A percentile compares a stretch with the other conserved stretches of the same genome.
Conservation (phyloP, 2,797 vertebrate species). For the Antrozous pallidus region DNA sequence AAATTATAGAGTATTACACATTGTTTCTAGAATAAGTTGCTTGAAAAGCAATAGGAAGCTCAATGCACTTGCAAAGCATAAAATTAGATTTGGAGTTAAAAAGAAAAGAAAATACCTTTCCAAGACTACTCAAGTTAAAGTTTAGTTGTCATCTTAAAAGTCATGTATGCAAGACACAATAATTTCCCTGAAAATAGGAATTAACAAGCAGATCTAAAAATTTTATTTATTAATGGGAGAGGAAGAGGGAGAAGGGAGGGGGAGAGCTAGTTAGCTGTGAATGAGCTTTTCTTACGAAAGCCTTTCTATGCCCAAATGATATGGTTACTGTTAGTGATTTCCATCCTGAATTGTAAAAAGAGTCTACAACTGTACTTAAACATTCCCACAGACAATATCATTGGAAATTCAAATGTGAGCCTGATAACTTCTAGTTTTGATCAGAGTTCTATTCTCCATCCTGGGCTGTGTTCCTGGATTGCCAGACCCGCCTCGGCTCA, state of each 20-base stretch:
- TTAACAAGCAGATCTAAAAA: background rate
- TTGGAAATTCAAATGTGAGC: background rate
- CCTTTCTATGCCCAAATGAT: background rate
- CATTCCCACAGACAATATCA: background rate
- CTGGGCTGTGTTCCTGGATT: background rate
- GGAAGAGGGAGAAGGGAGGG: no score
- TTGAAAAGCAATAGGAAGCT: slow-evolving; percentile 15
- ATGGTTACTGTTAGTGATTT: background rate
- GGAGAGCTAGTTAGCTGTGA: no score
- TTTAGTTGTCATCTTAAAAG: background rate
- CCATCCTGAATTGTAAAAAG: background rate
- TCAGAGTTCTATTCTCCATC: background rate
- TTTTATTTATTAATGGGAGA: background rate
- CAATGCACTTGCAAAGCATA: background rate
- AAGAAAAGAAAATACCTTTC: background rate
- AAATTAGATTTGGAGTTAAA: slow-evolving; percentile 14
- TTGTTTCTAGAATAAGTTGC: background rate
- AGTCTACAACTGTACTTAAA: background rate
- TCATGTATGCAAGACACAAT: background rate
- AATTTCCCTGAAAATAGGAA: background rate
- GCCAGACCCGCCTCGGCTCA: background rate
- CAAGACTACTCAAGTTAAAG: background rate
- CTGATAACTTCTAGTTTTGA: background rate
- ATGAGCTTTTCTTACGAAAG: background rate
- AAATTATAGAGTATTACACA: background rate